A percentile compares a stretch with the other conserved stretches of the same genome.
Evolutionary conservation across 2,797 vertebrate genomes (phyloP).

Genomic region (Crypturellus tataupa): DNA sequence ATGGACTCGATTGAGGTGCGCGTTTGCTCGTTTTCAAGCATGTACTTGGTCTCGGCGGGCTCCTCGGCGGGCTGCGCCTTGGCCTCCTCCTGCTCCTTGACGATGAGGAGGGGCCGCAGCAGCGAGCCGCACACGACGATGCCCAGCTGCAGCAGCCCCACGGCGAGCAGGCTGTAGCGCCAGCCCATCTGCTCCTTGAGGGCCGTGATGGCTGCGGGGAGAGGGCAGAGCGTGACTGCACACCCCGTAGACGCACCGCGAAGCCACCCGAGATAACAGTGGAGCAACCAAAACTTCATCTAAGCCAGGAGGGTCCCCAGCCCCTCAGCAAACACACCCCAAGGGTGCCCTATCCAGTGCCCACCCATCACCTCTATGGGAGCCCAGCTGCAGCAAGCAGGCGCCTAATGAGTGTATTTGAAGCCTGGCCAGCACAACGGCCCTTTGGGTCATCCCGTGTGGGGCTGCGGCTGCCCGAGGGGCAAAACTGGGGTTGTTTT

Average conservation of each 20-base stretch:
- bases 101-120: constrained; percentile 88
- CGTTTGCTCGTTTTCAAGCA: constrained; percentile 92
- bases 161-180: constrained; percentile 88
- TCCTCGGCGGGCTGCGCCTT: constrained; percentile 69
- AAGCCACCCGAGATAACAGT: neutral
- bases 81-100: constrained; percentile 76
- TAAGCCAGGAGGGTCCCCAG: neutral
- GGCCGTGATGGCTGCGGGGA: constrained; percentile 84
- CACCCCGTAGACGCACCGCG: neutral
- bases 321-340: accelerated
- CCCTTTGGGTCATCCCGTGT: neutral
- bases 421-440: neutral
- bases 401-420: neutral
- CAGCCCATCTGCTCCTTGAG: constrained; percentile 90
- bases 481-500: neutral
- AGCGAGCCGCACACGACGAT: constrained; percentile 87
- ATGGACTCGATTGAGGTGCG: constrained; percentile 89
- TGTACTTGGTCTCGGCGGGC: constrained; percentile 80
- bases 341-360: neutral
- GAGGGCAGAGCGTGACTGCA: neutral
- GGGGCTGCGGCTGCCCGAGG: neutral
- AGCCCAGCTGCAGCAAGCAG: neutral
- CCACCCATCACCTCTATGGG: neutral
- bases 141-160: constrained; percentile 89
- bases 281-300: neutral